Conservation (phyloP, 2,797 vertebrate species). For the Hoplostethus atlanticus region DNA sequence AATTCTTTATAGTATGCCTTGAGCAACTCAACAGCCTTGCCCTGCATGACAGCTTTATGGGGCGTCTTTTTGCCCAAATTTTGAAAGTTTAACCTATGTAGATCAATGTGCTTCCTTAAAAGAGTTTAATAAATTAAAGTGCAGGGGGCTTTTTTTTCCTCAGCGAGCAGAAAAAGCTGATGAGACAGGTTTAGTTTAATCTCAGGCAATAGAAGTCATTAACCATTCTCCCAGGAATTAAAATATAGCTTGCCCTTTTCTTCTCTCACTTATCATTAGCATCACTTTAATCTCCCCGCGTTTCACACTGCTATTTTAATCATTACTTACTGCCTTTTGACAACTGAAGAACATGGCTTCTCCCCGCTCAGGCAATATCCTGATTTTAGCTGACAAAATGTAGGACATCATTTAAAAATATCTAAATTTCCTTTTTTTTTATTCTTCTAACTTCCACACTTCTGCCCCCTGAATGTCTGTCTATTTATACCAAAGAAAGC, state of each 20-base stretch:
- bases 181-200: constrained; percentile 99
- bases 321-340: constrained; percentile 99
- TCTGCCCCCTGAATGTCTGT: constrained; percentile 76
- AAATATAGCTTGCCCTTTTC: constrained; percentile 99
- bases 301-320: constrained; percentile 99
- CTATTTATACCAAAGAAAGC: constrained; percentile 79
- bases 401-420: constrained; percentile 99
- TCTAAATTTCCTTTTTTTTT: constrained; percentile 92
- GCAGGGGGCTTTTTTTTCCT: constrained; percentile 95
- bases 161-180: constrained; percentile 99
- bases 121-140: constrained; percentile 99
- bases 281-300: constrained; percentile 99
- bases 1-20: constrained; percentile 93
- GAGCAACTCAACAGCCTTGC: constrained; percentile 95
- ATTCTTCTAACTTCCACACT: constrained; percentile 75
- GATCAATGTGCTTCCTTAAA: constrained; percentile 99
- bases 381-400: constrained; percentile 99
- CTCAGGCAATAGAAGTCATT: constrained; percentile 99
- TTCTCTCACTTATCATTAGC: constrained; percentile 99
- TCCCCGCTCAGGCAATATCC: constrained; percentile 99
- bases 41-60: constrained; percentile 93
- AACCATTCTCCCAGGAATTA: constrained; percentile 99
- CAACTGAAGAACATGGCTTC: constrained; percentile 99
- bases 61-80: constrained; percentile 93
- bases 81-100: constrained; percentile 99